Evolutionary conservation across 2,797 vertebrate genomes (phyloP), one percentile per base, ranked within the genome.

Genomic region (Chiroxiphia lanceolata): DNA sequence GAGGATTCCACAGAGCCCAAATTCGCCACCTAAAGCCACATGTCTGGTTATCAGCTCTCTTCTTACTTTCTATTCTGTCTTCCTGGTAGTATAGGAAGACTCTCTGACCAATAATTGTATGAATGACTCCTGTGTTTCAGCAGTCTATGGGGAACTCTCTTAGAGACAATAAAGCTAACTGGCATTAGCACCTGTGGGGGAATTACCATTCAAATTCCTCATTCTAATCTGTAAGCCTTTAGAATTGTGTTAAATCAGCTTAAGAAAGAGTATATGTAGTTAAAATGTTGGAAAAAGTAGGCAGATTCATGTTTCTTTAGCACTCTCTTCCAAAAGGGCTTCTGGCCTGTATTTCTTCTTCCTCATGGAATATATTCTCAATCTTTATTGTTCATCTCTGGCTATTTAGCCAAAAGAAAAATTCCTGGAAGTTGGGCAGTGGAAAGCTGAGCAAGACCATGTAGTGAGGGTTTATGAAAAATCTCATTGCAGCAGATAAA

Each of bases 401-500:
- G 3, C 23, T 96, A 23, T 89, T 87, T 94, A 93, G 26, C 40
- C 42, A 50, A 25, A 82, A 75, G 36, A 86, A 75, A 89, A 79
- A 65, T 83, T 95, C 56, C 80, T 93, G 59, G 51, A 93, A 93
- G 59, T 1, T 82, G 47, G 90, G n/a, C 19, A 72, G 51, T 48
- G 34, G 51, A 76, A 87, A 87, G 17, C 50, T 76, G 36, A 56
- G 42, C 57, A 92, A 87, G 69, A 59, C 57, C 29, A 8, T 33
- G 59, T n/a, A 82, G 64, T 31, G 33, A 75, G 18, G 26, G 25
- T 85, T 94, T 88, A 82, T 87, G 54, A 95, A 94, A 90, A 96
- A 95, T 44, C 76, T 93, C 74, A 57, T 64, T 86, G 83, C 84
- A 93, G 79, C 48, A 79, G 54, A 92, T 76, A 89, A 94, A 95